Evolutionary conservation across 2,888 invertebrate species (phyloP).

Genomic region (Nyleta sp.): DNA sequence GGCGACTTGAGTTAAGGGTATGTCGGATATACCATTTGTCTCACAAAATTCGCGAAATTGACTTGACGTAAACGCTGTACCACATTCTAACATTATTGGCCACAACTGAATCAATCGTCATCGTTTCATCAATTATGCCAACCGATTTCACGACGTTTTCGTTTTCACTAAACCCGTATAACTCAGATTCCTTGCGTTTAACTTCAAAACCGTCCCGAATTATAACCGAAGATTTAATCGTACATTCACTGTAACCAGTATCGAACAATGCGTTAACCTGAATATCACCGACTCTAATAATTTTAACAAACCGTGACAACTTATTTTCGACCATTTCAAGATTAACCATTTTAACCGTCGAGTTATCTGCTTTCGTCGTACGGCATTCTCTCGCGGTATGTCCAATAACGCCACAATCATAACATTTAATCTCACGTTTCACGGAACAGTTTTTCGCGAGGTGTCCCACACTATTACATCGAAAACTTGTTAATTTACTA

Average conservation of each 20-base stretch:
- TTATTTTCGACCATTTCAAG: neutral
- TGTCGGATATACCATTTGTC: neutral
- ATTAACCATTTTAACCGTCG: too few species aligned
- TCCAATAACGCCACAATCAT: neutral
- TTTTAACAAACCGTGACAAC: constrained; percentile 13
- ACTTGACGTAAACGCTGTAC: neutral
- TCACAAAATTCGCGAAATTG: neutral
- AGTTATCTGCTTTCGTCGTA: too few species aligned
- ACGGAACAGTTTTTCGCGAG: too few species aligned
- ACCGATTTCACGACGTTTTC: constrained; percentile 46
- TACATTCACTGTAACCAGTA: constrained; percentile 25
- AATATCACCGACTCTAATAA: constrained; percentile 12
- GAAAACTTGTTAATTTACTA: too few species aligned
- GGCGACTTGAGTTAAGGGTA: constrained; percentile 31
- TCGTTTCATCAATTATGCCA: constrained; percentile 35
- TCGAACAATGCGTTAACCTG: constrained; percentile 9
- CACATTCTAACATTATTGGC: constrained; percentile 45
- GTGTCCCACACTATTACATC: too few species aligned
- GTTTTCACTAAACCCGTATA: neutral
- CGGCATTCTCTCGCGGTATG: too few species aligned
- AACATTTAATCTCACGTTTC: neutral
- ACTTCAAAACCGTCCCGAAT: constrained; percentile 16
- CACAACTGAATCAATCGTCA: constrained; percentile 57
- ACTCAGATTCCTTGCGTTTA: constrained; percentile 3
- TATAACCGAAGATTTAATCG: constrained; percentile 7